Conservation (phyloP, 2,888 invertebrate genomes). For the Andrena fulva region DNA sequence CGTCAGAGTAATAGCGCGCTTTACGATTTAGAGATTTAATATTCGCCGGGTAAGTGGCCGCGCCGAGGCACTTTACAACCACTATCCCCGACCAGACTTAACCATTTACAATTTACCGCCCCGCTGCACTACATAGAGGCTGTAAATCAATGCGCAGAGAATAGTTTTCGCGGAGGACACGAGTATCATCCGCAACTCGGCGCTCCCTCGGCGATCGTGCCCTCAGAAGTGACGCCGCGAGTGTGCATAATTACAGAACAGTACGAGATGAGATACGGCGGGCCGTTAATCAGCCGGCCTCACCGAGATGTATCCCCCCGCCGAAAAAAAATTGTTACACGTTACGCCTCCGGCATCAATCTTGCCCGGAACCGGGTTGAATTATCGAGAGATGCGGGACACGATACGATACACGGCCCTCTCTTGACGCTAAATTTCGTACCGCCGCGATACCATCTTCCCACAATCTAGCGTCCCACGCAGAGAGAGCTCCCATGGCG, state of each 20-base stretch:
- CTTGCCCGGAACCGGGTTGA: slow-evolving; percentile 50
- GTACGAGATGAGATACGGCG: slow-evolving; percentile 37
- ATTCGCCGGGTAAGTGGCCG: slow-evolving; percentile 33
- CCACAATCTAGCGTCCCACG: slow-evolving; percentile 70
- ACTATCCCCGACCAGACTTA: slow-evolving; percentile 31
- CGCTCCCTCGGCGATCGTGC: neutral
- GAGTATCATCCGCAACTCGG: slow-evolving; percentile 5
- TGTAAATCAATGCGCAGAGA: slow-evolving; percentile 14
- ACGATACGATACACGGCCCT: slow-evolving; percentile 48
- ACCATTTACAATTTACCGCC: slow-evolving; percentile 28
- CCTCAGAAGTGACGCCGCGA: neutral
- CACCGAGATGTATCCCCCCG: neutral
- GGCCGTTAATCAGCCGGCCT: slow-evolving; percentile 43
- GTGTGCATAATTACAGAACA: slow-evolving; percentile 30
- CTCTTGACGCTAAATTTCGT: slow-evolving; percentile 55
- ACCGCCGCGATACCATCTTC: slow-evolving; percentile 63
- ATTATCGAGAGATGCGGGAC: slow-evolving; percentile 56
- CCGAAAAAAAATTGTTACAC: slow-evolving; percentile 22
- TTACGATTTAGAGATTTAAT: slow-evolving; percentile 58
- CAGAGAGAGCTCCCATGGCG: slow-evolving; percentile 53
- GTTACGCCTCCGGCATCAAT: slow-evolving; percentile 34
- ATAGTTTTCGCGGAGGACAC: neutral
- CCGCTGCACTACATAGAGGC: neutral
- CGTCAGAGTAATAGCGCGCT: slow-evolving; percentile 42
- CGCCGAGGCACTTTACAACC: slow-evolving; percentile 23